These are phyloP conservation scores for Danionella dracula DNA, from an alignment of 2,797 vertebrate species.

Conservation along the genomic window DNA sequence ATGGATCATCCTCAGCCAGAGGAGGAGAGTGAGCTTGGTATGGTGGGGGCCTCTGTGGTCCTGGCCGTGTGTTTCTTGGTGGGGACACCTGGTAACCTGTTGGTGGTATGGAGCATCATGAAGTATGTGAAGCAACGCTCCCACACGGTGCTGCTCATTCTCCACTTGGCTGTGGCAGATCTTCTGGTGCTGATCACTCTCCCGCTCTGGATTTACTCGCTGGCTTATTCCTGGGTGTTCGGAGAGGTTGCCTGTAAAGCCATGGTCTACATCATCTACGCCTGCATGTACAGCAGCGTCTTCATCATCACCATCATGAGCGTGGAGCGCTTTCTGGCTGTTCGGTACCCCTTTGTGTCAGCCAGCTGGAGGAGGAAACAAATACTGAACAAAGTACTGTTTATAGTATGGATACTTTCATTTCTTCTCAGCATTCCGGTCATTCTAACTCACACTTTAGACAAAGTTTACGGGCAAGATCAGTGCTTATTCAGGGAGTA, in stretches of 20 bases:
- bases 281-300: slow-evolving; percentile 82
- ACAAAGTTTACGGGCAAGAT: neutral
- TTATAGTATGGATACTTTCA: slow-evolving; percentile 69
- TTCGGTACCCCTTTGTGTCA: slow-evolving; percentile 74
- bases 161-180: slow-evolving; percentile 78
- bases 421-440: slow-evolving; percentile 73
- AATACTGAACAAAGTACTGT: slow-evolving; percentile 59
- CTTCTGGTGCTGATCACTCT: slow-evolving; percentile 79
- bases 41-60: slow-evolving; percentile 65
- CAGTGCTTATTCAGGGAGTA: slow-evolving; percentile 67
- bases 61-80: slow-evolving; percentile 73
- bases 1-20: slow-evolving; percentile 22
- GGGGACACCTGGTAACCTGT: slow-evolving; percentile 77
- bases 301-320: slow-evolving; percentile 83
- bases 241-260: slow-evolving; percentile 67
- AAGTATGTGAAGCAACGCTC: slow-evolving; percentile 71
- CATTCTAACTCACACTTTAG: slow-evolving; percentile 69
- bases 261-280: slow-evolving; percentile 72
- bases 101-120: slow-evolving; percentile 82
- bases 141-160: slow-evolving; percentile 77
- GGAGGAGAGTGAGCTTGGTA: slow-evolving; percentile 44
- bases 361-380: slow-evolving; percentile 68
- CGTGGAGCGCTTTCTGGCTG: slow-evolving; percentile 75
- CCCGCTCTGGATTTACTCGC: slow-evolving; percentile 83
- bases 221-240: slow-evolving; percentile 75